A percentile compares a stretch with the other conserved stretches of the same genome.
These are phyloP conservation scores for Melanotus villosus DNA, from an alignment of 2,888 invertebrate genomes.

Conservation along the genomic window DNA sequence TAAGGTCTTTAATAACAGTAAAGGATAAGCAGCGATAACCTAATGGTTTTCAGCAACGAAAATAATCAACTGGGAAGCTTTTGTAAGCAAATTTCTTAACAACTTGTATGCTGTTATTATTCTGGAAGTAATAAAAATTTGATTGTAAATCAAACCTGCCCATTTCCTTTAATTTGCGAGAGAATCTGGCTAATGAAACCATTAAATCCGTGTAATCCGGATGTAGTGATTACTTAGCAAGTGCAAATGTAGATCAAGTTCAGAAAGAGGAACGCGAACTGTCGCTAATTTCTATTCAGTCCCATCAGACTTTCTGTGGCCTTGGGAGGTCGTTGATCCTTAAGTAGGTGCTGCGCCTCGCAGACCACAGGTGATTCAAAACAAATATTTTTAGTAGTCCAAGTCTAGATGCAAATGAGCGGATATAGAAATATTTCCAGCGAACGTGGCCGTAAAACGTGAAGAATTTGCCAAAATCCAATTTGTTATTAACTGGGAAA, in stretches of 20 bases:
- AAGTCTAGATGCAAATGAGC: conserved; percentile 23
- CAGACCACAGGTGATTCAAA: conserved; percentile 44
- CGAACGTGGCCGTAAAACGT: conserved; percentile 6
- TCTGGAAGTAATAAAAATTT: neutral
- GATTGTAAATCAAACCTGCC: neutral
- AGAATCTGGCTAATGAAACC: conserved; percentile 15
- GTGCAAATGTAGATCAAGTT: conserved; percentile 55
- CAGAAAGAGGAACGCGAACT: conserved; percentile 52
- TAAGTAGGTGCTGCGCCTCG: conserved; percentile 50
- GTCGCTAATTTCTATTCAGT: conserved; percentile 52
- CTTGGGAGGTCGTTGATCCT: conserved; percentile 53
- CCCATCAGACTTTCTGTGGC: conserved; percentile 52
- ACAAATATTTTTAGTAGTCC: conserved; percentile 43
- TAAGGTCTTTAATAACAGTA: neutral
- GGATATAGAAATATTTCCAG: conserved; percentile 12
- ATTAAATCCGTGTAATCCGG: conserved; percentile 33
- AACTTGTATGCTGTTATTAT: neutral
- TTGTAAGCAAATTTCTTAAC: conserved; percentile 3
- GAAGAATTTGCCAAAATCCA: neutral
- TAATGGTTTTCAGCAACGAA: neutral
- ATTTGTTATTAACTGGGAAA: neutral
- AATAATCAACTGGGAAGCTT: neutral
- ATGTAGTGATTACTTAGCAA: conserved; percentile 27
- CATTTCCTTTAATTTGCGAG: conserved; percentile 7
- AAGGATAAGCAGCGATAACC: conserved; percentile 3